Evolutionary conservation across 2,888 invertebrate species (phyloP).

Genomic region (Ophion ellenae): DNA sequence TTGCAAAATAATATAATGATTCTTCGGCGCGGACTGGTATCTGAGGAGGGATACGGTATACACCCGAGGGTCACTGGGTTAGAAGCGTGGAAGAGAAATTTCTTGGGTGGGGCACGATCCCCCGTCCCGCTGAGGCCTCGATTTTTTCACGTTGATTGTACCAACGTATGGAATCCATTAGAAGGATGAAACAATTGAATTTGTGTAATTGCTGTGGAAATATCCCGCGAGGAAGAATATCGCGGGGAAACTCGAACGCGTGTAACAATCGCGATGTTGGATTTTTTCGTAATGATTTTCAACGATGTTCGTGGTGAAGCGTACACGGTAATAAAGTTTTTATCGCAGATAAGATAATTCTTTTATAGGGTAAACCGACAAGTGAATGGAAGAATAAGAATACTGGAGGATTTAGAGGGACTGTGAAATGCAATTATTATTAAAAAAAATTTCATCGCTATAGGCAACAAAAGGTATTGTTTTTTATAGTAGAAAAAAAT

Average conservation of each 20-base stretch:
- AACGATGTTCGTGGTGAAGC: not conserved
- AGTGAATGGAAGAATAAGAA: no score
- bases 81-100: constrained; percentile 63
- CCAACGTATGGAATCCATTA: constrained; percentile 6
- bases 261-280: not conserved
- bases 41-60: constrained; percentile 39
- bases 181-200: constrained; percentile 11
- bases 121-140: constrained; percentile 43
- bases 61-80: constrained; percentile 67
- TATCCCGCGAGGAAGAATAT: not conserved
- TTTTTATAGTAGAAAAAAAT: no score
- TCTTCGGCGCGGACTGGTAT: constrained; percentile 54
- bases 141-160: constrained; percentile 49
- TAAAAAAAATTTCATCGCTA: no score
- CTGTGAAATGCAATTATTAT: no score
- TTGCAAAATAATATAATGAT: constrained; percentile 70
- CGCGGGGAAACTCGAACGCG: not conserved
- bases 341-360: no score
- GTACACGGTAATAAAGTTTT: not conserved
- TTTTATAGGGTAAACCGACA: no score
- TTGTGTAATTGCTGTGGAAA: constrained; percentile 12
- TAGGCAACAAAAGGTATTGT: no score
- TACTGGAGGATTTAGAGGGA: no score
- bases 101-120: constrained; percentile 62
- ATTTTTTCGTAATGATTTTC: not conserved